Conservation (phyloP, 2,888 invertebrate genomes). For the Pseudococcus longispinus region DNA sequence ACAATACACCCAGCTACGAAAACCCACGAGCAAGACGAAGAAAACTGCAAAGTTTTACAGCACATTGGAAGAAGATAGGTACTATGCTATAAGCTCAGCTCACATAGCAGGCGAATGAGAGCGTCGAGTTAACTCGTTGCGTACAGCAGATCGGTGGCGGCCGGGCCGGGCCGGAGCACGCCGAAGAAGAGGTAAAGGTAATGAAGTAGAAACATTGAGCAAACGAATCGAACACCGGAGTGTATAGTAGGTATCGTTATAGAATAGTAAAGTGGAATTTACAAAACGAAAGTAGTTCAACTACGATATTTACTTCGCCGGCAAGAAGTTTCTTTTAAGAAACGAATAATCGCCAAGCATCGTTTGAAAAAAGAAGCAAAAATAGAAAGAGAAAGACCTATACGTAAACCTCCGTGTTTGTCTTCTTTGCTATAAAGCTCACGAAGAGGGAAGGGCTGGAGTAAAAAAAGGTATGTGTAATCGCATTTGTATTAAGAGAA, state of each 20-base stretch:
- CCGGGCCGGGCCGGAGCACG: neutral
- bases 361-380: neutral
- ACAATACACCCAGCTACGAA: no score
- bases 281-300: slow-evolving; percentile 51
- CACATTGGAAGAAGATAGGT: no score
- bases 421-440: neutral
- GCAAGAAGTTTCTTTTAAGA: slow-evolving; percentile 41
- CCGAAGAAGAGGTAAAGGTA: slow-evolving; percentile 1
- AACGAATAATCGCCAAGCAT: slow-evolving; percentile 29
- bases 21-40: neutral
- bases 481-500: neutral
- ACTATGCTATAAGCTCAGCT: neutral
- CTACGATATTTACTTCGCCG: slow-evolving; percentile 49
- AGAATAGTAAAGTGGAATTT: slow-evolving; percentile 51
- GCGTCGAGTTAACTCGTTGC: neutral
- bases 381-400: neutral
- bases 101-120: neutral
- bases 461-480: neutral
- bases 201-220: slow-evolving; percentile 50
- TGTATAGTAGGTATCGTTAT: slow-evolving; percentile 47
- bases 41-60: neutral
- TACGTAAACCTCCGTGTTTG: neutral
- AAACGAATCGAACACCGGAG: slow-evolving; percentile 47
- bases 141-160: neutral
- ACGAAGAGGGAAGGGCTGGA: neutral